phyloP scores from a whole-genome alignment of 2,113 vertebrate genomes.

The Platichthys flesus region DNA sequence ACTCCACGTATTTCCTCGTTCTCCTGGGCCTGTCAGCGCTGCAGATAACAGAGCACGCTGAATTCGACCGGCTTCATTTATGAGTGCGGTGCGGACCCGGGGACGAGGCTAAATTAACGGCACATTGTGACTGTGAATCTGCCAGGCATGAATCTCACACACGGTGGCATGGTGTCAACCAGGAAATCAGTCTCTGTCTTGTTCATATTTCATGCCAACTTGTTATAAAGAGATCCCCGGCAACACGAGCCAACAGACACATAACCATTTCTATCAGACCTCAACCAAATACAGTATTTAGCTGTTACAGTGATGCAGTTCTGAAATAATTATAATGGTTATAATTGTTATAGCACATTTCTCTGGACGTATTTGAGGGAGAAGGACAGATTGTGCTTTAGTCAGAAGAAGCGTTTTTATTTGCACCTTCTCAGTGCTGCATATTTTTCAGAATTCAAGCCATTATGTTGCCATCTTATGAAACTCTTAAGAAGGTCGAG shows the following conservation, averaged over 20 bases:
- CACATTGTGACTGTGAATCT: constrained; percentile 76
- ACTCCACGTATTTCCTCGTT: constrained; percentile 50
- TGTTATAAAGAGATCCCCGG: constrained; percentile 22
- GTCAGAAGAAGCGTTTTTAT: no score
- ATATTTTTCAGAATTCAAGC: no score
- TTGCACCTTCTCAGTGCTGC: no score
- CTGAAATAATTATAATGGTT: not conserved
- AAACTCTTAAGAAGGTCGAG: no score
- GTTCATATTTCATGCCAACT: constrained; percentile 56
- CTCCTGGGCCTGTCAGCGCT: constrained; percentile 54
- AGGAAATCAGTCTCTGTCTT: constrained; percentile 45
- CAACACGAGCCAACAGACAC: constrained; percentile 10
- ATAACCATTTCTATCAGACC: constrained; percentile 24
- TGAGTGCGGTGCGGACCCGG: constrained; percentile 71
- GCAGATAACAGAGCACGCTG: constrained; percentile 49
- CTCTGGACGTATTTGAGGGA: no score
- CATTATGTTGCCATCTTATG: no score
- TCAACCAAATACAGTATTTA: not conserved
- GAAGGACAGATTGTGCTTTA: no score
- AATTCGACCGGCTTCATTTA: constrained; percentile 75
- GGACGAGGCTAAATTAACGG: constrained; percentile 78
- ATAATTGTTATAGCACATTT: no score
- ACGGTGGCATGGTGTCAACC: constrained; percentile 38
- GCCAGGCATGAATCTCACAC: constrained; percentile 74
- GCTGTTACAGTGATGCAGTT: not conserved